Evolutionary conservation across 2,113 vertebrate species (phyloP), one percentile per base, ranked within the genome.

Genomic region (Apus apus): DNA sequence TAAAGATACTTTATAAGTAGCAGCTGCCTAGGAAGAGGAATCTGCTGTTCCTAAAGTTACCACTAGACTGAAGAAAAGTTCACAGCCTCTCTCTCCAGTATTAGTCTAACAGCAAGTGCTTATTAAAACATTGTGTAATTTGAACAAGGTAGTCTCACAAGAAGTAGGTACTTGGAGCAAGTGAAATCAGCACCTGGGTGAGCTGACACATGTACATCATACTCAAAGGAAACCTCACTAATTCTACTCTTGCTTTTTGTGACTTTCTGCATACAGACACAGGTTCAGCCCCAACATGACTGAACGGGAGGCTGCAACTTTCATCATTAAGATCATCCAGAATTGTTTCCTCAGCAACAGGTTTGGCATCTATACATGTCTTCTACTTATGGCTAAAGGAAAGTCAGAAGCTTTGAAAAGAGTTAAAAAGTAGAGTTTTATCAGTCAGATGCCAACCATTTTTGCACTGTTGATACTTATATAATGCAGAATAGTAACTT

Each of bases 271-370:
- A 16, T 62, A 68, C 92, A 99, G 99, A 86, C 98, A 99, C 93
- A 98, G 99, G n/a, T 99, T 99, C 96, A 99, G 98, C 93, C 99
- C 99, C 46, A 99, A 99, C 86, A 97, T 99, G 98, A 99, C 99
- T 5, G 99, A 99, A 96, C 98, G 99, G 38, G 99, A 99, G 53
- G 99, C 99, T 30, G 99, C 99, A 3, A 98, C 98, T 87, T 99
- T 98, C 96, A 99, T 99, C 96, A 98, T 99, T 96, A 99, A 99
- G 97, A 97, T 99, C 92, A 99, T 99, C 94, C 99, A 99, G 97
- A 99, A 98, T 90, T 99, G 99, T 97, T 99, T 99, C 98, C 99
- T 99, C 88, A 99, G 99, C 97, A 99, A 99, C 98, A 99, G 99
- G 99, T 98, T 53, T 97, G 97, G 54, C 57, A 38, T 29, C 40